Conservation (phyloP, 2,113 vertebrate genomes). For the Saguinus imperator region DNA sequence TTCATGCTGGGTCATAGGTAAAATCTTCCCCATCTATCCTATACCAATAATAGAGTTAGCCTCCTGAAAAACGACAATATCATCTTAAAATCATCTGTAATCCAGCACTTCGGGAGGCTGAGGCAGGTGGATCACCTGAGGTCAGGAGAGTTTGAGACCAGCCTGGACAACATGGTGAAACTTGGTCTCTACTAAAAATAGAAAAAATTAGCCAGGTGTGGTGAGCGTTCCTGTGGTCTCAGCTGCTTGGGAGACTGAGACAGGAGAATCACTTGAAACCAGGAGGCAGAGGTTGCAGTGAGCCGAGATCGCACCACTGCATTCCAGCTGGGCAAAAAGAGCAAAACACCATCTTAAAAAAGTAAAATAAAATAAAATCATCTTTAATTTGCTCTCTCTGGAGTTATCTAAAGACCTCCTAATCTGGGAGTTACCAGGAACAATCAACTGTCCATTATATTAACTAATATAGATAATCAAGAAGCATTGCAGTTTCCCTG, state of each 20-base stretch:
- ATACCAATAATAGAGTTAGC: background rate
- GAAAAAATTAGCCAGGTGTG: too few relatives aligned
- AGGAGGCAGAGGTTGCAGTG: too few relatives aligned
- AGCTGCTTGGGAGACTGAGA: too few relatives aligned
- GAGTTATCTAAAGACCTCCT: background rate
- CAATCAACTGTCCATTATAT: background rate
- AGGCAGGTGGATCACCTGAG: background rate
- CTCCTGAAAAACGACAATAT: background rate
- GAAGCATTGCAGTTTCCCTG: background rate
- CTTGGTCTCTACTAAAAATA: too few relatives aligned
- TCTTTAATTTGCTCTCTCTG: constrained; percentile 6
- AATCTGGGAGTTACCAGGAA: background rate
- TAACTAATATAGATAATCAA: background rate
- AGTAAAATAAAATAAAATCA: background rate
- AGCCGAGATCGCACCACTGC: too few relatives aligned
- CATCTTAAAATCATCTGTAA: constrained; percentile 22
- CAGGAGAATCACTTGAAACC: too few relatives aligned
- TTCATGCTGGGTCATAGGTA: background rate
- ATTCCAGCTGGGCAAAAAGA: too few relatives aligned
- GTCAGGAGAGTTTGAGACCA: too few relatives aligned
- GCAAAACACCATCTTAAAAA: too few relatives aligned
- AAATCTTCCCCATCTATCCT: background rate
- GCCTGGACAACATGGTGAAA: too few relatives aligned
- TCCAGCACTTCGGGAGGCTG: background rate
- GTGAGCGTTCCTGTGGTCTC: too few relatives aligned